Evolutionary conservation across 2,113 vertebrate species (phyloP).

Genomic region (Podiceps cristatus): DNA sequence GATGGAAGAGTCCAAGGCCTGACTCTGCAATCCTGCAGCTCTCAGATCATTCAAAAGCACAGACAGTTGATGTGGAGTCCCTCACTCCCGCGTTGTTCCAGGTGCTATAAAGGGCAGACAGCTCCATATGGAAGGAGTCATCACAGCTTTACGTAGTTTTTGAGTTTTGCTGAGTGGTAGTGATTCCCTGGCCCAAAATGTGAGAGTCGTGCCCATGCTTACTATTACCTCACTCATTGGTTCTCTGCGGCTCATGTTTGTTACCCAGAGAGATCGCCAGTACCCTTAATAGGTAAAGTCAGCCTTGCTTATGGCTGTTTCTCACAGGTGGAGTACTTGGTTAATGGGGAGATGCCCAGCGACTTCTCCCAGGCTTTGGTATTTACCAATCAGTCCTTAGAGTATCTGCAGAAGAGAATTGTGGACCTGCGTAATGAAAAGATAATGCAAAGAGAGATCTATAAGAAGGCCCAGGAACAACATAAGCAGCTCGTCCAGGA

Average conservation of each 20-base stretch:
- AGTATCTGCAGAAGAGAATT: constrained; percentile 79
- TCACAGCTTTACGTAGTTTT: not conserved
- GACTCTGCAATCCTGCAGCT: not conserved
- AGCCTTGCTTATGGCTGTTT: not conserved
- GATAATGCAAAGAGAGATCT: constrained; percentile 77
- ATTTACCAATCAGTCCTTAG: constrained; percentile 79
- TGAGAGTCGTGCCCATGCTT: not conserved
- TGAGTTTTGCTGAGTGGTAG: not conserved
- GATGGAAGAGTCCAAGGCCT: not conserved
- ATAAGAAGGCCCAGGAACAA: constrained; percentile 78
- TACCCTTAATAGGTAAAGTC: not conserved
- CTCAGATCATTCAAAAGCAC: not conserved
- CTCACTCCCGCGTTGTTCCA: not conserved
- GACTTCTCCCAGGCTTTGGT: constrained; percentile 84
- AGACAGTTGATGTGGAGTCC: not conserved
- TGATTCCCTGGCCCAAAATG: not conserved
- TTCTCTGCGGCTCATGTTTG: not conserved
- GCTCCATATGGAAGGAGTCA: not conserved
- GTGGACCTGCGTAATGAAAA: constrained; percentile 83
- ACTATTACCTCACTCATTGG: not conserved
- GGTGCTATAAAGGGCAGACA: not conserved
- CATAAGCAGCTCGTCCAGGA: constrained; percentile 81
- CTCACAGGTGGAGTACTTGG: constrained; percentile 84
- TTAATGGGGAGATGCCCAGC: constrained; percentile 70
- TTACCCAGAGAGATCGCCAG: not conserved